Percentiles rank a stretch among this genome's conserved stretches.
These are phyloP conservation scores for Crotalus viridis DNA, from an alignment of 2,113 vertebrate genomes.

Conservation along the genomic window DNA sequence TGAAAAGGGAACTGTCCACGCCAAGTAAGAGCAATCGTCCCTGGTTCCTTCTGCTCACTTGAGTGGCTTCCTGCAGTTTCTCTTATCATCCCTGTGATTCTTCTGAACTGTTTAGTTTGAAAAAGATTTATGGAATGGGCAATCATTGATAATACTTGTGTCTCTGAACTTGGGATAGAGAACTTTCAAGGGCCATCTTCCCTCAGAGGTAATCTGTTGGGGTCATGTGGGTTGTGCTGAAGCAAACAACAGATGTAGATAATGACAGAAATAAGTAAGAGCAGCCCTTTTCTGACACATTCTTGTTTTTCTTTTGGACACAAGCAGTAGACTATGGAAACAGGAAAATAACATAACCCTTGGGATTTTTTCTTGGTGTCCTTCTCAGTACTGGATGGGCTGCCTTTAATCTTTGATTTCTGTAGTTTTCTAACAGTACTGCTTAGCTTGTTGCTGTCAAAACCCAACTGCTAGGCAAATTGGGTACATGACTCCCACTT, in stretches of 20 bases:
- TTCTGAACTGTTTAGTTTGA: neutral
- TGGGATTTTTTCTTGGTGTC: neutral
- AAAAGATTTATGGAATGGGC: neutral
- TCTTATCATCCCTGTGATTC: neutral
- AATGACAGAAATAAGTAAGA: neutral
- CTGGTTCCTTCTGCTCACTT: no score
- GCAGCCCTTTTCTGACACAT: neutral
- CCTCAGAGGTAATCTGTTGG: neutral
- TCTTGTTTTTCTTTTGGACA: neutral
- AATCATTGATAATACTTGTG: neutral
- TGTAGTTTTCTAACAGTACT: neutral
- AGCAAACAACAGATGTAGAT: neutral
- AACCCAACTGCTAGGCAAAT: neutral
- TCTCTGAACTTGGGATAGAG: neutral
- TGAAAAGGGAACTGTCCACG: constrained; percentile 82
- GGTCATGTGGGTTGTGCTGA: neutral
- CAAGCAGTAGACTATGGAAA: neutral
- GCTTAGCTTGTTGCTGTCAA: neutral
- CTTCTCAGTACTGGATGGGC: neutral
- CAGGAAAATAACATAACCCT: neutral
- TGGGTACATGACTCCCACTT: neutral
- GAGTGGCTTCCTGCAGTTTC: neutral
- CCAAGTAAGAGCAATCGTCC: constrained; percentile 69
- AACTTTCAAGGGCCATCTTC: neutral
- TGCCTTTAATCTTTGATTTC: neutral